Evolutionary conservation across 2,888 invertebrate genomes (phyloP).

Genomic region (Smittia sp.): DNA sequence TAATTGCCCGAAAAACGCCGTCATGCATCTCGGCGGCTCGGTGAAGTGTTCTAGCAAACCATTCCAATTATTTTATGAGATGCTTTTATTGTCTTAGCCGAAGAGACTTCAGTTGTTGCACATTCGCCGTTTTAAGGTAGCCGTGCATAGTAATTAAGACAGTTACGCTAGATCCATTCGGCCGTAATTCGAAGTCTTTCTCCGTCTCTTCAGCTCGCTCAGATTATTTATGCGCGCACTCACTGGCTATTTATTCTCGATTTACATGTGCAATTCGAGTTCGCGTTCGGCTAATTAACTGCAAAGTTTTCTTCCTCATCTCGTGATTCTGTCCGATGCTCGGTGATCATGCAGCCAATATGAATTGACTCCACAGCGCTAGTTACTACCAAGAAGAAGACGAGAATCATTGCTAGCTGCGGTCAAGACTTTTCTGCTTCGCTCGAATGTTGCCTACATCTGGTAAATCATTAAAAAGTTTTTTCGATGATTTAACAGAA

Average conservation of each 20-base stretch:
- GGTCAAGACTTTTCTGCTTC: not conserved
- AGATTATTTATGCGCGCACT: slow-evolving; percentile 28
- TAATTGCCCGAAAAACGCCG: not conserved
- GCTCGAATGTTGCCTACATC: not conserved
- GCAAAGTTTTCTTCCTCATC: not conserved
- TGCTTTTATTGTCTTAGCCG: slow-evolving; percentile 12
- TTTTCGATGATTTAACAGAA: not conserved
- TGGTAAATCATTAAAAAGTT: slow-evolving; percentile 3
- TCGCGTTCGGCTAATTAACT: not conserved
- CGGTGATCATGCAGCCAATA: not conserved
- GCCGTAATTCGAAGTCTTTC: not conserved
- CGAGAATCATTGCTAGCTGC: not conserved
- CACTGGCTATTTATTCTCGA: slow-evolving; percentile 28
- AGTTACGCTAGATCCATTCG: slow-evolving; percentile 30
- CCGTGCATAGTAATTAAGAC: slow-evolving; percentile 36
- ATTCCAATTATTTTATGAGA: slow-evolving; percentile 28
- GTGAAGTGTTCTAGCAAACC: not conserved
- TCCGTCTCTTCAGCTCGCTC: not conserved
- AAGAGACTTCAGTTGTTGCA: slow-evolving; percentile 24
- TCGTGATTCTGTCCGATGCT: not conserved
- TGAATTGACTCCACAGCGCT: not conserved
- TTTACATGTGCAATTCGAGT: slow-evolving; percentile 35
- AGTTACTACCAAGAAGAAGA: not conserved
- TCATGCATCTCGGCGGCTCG: not conserved
- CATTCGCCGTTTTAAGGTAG: slow-evolving; percentile 24